Base-by-base conservation (phyloP, 2,888 invertebrate genomes). In the Tortrix viridana region DNA sequence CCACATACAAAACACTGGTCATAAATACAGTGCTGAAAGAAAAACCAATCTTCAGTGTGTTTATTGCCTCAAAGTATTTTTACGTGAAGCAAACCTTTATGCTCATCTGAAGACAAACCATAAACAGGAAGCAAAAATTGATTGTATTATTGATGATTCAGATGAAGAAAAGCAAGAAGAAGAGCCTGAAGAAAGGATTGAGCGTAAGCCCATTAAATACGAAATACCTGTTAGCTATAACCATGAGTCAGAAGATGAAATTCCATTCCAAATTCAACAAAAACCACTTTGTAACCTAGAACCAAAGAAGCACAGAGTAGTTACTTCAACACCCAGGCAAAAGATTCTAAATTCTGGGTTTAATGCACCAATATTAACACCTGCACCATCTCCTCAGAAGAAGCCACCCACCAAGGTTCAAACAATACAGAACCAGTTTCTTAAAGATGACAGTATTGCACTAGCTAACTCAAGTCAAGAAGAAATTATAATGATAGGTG, bases 61-160 rank as follows among this genome's bases (percentile, higher is more conserved):
- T 54, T 96, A 96, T 76, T 97, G 97, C 78, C 93, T 94, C 60
- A 96, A 95, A 79, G 90, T 93, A 63, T 96, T 96, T 79, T 93
- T 94, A 23, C 93, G 96, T 26, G 94, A 95, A 67, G 88, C 93
- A 22, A 95, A 95, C 78, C 86, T 97, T 41, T 96, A 96, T 83
- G 93, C 94, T 3, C 96, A 96, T 76, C 92, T 96, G 73, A 94
- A 95, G 78, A 86, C 92, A 16, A 85, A 93, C 74, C 96, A 96
- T 75, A 94, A 94, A 76, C 90, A 92, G 58, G 93, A 94, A 69
- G 95, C 95, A 0, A 88, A 92, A 54, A 88, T 89, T 70, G 95
- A 95, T 84, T 95, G 95, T 12, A 93, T 95, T 16, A 93, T 95
- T 69, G 94, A 94, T 62, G 92, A 92, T 67, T 94, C 94, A 41